Percentiles rank a stretch among this genome's conserved stretches.
phyloP scores from a whole-genome alignment of 1,140 invertebrate species.

The Leptinotarsa texana region DNA sequence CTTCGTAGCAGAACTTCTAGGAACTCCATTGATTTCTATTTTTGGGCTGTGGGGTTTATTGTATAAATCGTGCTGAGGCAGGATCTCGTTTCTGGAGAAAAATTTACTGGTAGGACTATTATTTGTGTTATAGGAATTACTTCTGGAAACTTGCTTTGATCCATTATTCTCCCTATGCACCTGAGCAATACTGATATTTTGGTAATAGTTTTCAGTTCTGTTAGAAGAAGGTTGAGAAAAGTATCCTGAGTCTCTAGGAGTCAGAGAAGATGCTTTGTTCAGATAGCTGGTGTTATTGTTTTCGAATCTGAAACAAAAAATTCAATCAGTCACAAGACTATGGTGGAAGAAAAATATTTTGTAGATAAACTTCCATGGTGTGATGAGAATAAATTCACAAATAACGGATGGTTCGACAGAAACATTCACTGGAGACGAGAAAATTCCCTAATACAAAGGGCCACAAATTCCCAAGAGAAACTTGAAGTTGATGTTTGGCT shows the following conservation, averaged over 20 bases:
- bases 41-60: background rate
- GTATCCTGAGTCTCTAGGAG: background rate
- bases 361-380: no score
- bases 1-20: background rate
- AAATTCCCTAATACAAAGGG: no score
- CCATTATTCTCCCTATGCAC: background rate
- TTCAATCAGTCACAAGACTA: background rate
- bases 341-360: no score
- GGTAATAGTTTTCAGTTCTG: constrained; percentile 2
- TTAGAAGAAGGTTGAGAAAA: background rate
- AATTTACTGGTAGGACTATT: background rate
- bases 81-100: background rate
- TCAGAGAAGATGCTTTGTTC: background rate
- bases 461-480: no score
- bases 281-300: background rate
- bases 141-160: background rate
- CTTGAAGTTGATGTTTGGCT: no score
- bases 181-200: constrained; percentile 6
- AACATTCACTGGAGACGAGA: no score
- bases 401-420: no score
- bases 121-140: background rate
- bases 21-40: background rate
- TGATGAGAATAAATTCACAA: no score
- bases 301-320: background rate
- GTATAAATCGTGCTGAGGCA: background rate